phyloP scores from a whole-genome alignment of 2,888 invertebrate species.

The Chelonus formosanus region DNA sequence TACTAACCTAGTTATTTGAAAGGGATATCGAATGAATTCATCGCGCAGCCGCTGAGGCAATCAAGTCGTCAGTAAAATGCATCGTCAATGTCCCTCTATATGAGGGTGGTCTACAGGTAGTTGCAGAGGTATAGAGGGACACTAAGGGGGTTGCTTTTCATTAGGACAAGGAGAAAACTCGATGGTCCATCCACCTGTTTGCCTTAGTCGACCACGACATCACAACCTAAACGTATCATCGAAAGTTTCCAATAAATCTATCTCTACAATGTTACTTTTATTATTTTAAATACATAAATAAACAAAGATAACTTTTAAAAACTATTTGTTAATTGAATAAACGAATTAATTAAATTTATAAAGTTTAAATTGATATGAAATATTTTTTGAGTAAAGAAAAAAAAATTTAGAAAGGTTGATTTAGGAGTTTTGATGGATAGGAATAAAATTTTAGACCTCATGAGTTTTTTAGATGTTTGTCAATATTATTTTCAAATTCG shows the following conservation, averaged over 20 bases:
- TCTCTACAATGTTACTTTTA: background rate
- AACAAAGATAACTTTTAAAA: too few relatives aligned
- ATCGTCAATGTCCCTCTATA: constrained; percentile 31
- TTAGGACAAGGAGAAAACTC: constrained; percentile 17
- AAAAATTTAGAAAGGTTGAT: too few relatives aligned
- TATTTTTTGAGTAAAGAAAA: too few relatives aligned
- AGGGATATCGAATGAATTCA: constrained; percentile 56
- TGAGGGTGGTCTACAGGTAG: constrained; percentile 27
- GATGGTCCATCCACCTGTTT: constrained; percentile 36
- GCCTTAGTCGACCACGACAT: constrained; percentile 22
- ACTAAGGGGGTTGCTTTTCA: constrained; percentile 2
- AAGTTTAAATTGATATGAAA: too few relatives aligned
- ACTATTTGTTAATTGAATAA: too few relatives aligned
- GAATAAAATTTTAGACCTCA: constrained; percentile 52
- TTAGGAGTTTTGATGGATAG: background rate
- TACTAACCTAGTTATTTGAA: constrained; percentile 56
- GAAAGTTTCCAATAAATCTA: background rate
- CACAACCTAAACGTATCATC: constrained; percentile 2
- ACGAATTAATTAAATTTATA: too few relatives aligned
- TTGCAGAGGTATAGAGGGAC: constrained; percentile 28
- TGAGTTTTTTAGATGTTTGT: constrained; percentile 58
- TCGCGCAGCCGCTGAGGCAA: constrained; percentile 53
- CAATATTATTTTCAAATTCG: constrained; percentile 52
- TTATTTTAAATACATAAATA: too few relatives aligned
- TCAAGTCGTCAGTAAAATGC: constrained; percentile 21